Evolutionary conservation across 2,797 vertebrate genomes (phyloP), one percentile per base, ranked within the genome.

Genomic region (Enteromius afrohamiltoni): DNA sequence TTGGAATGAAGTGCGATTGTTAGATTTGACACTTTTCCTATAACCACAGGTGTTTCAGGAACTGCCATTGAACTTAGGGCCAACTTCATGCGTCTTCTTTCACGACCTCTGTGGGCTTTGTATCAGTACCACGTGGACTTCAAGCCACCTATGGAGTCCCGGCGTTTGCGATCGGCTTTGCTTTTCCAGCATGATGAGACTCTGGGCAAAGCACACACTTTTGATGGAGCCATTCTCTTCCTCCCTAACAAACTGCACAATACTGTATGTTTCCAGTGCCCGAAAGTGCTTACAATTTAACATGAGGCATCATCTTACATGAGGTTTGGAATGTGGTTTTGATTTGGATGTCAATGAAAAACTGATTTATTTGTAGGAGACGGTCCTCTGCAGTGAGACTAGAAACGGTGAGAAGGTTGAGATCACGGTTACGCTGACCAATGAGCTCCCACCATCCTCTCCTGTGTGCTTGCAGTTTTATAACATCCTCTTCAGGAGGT

Each of bases 401-500:
- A 95, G 92, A 47, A 95, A 93, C 23, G 96, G 95, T 67, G 97
- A 98, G 77, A 94, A 92, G 2, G 96, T 99, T 87, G 93, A 92
- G 90, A 95, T 99, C 74, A 97, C 95, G 0, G 90, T 99, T 77
- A 97, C 96, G 0, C 71, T 99, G 89, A 98, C 97, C 7, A 98
- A 97, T 37, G 97, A 98, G 64, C 92, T 99, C 65, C 96, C 96
- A 0, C 97, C 98, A 0, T 95, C 95, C 0, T 99, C 98, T 1
- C 97, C 97, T 17, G 96, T 96, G 0, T 99, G 97, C 87, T 91
- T 99, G 82, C 98, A 99, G 78, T 97, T 99, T 85, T 99, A 99
- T 90, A 99, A 98, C 88, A 96, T 99, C 80, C 95, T 99, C 67
- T 98, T 99, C 86, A 95, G 93, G 91, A 97, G 96, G 98, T 97